These are phyloP conservation scores for Parauchenoglanis ngamensis DNA, from an alignment of 2,797 vertebrate species.

Conservation along the genomic window DNA sequence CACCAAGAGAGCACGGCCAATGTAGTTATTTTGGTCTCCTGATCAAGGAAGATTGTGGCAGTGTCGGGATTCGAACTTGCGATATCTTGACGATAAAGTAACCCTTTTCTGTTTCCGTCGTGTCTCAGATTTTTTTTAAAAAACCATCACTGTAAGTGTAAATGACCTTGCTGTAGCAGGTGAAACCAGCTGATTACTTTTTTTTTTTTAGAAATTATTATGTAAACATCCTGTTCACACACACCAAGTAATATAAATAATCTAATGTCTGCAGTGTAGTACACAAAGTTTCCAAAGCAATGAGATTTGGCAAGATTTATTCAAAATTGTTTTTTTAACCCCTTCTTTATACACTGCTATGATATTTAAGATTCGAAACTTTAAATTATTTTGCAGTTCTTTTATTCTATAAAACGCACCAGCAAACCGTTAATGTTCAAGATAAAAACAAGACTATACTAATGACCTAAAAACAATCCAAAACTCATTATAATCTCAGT, in stretches of 20 bases:
- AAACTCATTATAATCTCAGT: background rate
- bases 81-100: no score
- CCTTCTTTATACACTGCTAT: background rate
- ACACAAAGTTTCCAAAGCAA: background rate
- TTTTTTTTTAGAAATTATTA: background rate
- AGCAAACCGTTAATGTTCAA: background rate
- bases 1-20: background rate
- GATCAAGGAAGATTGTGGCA: background rate
- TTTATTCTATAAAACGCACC: background rate
- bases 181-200: no score
- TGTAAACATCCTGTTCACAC: background rate
- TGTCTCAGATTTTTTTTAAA: no score
- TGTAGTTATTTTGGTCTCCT: background rate
- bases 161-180: no score
- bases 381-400: background rate
- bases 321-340: background rate
- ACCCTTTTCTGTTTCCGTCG: no score
- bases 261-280: background rate
- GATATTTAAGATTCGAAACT: background rate
- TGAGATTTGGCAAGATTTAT: background rate
- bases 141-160: no score
- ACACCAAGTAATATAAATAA: background rate
- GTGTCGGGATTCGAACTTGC: background rate
- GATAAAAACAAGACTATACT: background rate
- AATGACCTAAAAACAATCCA: background rate